A percentile compares a stretch with the other conserved stretches of the same genome.
phyloP scores from a whole-genome alignment of 2,113 vertebrate species.

The Micronycteris hirsuta region DNA sequence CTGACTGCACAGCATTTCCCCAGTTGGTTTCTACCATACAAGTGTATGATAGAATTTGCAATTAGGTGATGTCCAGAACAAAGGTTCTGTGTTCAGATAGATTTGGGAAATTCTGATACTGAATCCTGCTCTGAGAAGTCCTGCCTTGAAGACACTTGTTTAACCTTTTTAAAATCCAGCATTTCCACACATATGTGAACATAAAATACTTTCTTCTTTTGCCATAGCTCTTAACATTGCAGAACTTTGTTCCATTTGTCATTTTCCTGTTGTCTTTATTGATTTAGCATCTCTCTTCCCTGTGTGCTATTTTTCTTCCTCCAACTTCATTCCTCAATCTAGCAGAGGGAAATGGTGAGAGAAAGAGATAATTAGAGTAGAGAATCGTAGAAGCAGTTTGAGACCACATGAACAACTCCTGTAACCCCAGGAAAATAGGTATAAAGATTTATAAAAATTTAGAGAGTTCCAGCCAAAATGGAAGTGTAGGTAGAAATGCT shows the following conservation, averaged over 20 bases:
- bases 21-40: background rate
- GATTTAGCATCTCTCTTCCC: slow-evolving; percentile 36
- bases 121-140: slow-evolving; percentile 4
- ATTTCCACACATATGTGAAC: background rate
- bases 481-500: no score
- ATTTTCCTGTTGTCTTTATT: slow-evolving; percentile 1
- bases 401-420: background rate
- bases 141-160: background rate
- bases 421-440: background rate
- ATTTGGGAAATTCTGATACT: background rate
- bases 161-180: slow-evolving; percentile 11
- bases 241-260: background rate
- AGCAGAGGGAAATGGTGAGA: background rate
- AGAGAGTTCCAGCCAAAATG: no score
- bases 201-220: background rate
- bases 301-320: background rate
- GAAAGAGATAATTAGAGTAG: background rate
- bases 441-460: background rate
- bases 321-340: slow-evolving; percentile 42
- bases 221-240: background rate
- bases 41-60: slow-evolving; percentile 9
- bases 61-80: background rate
- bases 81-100: slow-evolving; percentile 10
- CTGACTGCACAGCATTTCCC: background rate
- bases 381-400: background rate